Evolutionary conservation across 2,113 vertebrate species (phyloP), one percentile per base, ranked within the genome.

Genomic region (Cercocebus atys): DNA sequence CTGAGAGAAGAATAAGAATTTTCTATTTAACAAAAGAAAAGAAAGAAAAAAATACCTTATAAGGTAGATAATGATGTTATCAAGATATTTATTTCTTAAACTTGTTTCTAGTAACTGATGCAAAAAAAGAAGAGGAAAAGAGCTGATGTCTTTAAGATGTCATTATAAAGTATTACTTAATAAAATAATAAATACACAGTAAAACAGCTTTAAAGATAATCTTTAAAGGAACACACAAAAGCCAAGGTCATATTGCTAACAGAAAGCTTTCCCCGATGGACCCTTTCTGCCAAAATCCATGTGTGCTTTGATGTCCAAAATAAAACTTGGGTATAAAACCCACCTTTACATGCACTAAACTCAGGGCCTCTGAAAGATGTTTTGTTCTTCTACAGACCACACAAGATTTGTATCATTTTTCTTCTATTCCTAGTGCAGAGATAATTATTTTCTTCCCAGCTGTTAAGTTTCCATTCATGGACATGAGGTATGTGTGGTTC

Each of bases 21-120:
- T 88, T 72, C 17, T 90, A 64, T 55, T 78, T 72, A 64, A 64
- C 6, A 81, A 79, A 32, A 68, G 5, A 66, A 95, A 70, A 55
- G 10, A 4, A 52, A 87, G 50, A 50, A 45, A 88, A 88, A 59
- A 64, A 81, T 82, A 38, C 3, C 16, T 70, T 64, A 4, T 27
- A 86, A 92, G 40, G 17, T 70, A 72, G 87, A 14, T 57, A 94
- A 30, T 72, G 40, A 30, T 78, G 30, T 66, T 30, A 25, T 68
- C 76, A 90, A 85, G 50, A 18, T 86, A 55, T 95, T 95, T 95
- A 93, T 16, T 93, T 96, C 40, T 94, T 83, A 70, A 50, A 92
- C 59, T 73, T 93, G 5, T 96, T 92, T 61, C 40, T 23, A 38
- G n/a, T 70, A 27, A 12, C 57, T 79, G 64, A 76, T 72, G 30